A percentile compares a stretch with the other conserved stretches of the same genome.
Evolutionary conservation across 2,113 vertebrate genomes (phyloP).

Genomic region (Gymnorhina tibicen): DNA sequence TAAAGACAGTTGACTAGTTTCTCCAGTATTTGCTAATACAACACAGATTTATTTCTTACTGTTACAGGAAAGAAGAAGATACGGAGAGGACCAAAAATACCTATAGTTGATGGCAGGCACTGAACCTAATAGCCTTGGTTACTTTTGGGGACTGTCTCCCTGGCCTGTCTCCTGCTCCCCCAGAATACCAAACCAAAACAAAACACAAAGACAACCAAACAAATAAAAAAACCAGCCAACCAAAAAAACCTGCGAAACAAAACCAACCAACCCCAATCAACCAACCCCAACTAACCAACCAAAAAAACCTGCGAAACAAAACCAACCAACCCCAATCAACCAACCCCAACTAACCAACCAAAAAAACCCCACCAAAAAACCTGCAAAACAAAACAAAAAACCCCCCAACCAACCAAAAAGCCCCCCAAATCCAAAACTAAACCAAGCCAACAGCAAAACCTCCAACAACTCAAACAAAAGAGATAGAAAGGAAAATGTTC

Average conservation of each 20-base stretch:
- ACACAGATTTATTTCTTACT: background rate
- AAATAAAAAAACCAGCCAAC: background rate
- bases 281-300: background rate
- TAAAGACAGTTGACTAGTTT: background rate
- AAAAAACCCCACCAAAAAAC: background rate
- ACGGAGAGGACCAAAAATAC: background rate
- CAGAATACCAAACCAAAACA: background rate
- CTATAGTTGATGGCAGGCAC: background rate
- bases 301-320: background rate
- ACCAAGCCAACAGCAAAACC: background rate
- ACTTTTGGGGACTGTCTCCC: background rate
- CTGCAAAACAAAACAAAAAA: background rate
- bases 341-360: too few relatives aligned
- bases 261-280: background rate
- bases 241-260: background rate
- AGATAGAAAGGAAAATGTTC: background rate
- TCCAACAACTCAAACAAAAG: background rate
- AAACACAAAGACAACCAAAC: background rate
- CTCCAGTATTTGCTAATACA: background rate
- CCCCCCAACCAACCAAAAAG: background rate
- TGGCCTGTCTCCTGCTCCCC: accelerated
- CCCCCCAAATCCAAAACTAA: background rate
- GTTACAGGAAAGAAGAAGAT: background rate
- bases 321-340: background rate
- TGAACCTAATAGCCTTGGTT: background rate